Base-by-base conservation (phyloP, 1,140 invertebrate species). In the Anadara kagoshimensis region DNA sequence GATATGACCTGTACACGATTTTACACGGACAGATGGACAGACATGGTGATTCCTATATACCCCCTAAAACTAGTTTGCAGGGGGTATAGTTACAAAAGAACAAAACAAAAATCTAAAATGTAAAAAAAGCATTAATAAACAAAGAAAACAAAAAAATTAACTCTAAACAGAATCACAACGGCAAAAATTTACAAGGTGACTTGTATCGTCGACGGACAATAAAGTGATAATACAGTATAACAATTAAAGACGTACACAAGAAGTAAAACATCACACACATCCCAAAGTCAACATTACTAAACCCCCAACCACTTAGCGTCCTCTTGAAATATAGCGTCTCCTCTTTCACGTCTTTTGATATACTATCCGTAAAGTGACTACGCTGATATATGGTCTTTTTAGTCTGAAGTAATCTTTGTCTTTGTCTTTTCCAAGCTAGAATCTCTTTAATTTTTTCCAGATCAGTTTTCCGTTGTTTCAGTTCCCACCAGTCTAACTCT, bases 251-350 rank as follows among this genome's bases (percentile, higher is more conserved):
- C 57, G 93, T 92, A 70, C 93, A 94, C 44, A 91, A 87, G 43
- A 93, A 83, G 83, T 95, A 95, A 24, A 95, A 87, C 26, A 94
- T 83, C 73, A 94, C 92, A 87, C 94, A 95, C 82, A 95, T 92
- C 73, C 93, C 93, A 78, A 95, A 91, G 86, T 95, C 94, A 76
- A 93, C 73, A 29, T 69, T 80, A 69, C 79, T 89, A 64, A 91
- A 43, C 78, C 76, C 68, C 69, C 79, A 11, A 45, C 26, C 43
- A 66, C 20, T 43, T n/a, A 12, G 1, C 18, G 12, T 29, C 8
- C 26, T 20, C 18, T 29, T 8, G 14, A 26, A 41, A 1, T 41
- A 26, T 5, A 45, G 12, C 14, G 36, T 41, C n/a, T 47, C 57
- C 20, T 45, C 12, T 43, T 58, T 16, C 10, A 45, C 20, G 29